Conservation (phyloP, 2,797 vertebrate genomes). For the Anabas testudineus region DNA sequence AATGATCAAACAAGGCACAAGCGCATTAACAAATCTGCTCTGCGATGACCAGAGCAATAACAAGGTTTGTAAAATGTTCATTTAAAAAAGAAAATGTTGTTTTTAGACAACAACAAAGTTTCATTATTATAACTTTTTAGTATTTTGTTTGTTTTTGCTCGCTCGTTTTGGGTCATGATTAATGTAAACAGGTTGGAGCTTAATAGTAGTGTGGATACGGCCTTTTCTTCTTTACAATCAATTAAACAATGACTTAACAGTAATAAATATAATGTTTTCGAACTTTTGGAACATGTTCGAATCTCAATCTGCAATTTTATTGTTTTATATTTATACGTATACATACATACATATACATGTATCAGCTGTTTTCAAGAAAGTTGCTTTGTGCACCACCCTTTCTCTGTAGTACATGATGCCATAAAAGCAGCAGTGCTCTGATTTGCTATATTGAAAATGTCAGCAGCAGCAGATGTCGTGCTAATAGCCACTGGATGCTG, state of each 20-base stretch:
- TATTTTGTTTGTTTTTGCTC: not conserved
- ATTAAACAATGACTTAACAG: too few species aligned
- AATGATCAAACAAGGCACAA: slow-evolving; percentile 44
- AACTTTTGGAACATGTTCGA: too few species aligned
- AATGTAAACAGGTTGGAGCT: not conserved
- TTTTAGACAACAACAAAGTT: not conserved
- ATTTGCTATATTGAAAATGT: slow-evolving; percentile 76
- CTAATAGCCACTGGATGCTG: slow-evolving; percentile 80
- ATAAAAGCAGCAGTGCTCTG: slow-evolving; percentile 68
- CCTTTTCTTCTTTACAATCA: too few species aligned
- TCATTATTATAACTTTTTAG: not conserved
- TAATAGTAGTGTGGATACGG: not conserved
- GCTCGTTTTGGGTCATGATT: not conserved
- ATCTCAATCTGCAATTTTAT: not conserved
- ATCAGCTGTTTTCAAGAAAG: not conserved
- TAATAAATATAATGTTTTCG: too few species aligned
- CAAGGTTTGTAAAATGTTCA: not conserved
- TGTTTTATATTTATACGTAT: not conserved
- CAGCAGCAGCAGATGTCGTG: slow-evolving; percentile 82
- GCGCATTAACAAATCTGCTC: slow-evolving; percentile 39
- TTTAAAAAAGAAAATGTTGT: not conserved
- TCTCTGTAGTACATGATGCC: slow-evolving; percentile 41
- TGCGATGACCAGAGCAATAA: slow-evolving; percentile 25
- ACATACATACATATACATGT: not conserved
- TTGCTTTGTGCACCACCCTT: slow-evolving; percentile 32